Base-by-base conservation (phyloP, 2,113 vertebrate genomes). In the Uria aalge region DNA sequence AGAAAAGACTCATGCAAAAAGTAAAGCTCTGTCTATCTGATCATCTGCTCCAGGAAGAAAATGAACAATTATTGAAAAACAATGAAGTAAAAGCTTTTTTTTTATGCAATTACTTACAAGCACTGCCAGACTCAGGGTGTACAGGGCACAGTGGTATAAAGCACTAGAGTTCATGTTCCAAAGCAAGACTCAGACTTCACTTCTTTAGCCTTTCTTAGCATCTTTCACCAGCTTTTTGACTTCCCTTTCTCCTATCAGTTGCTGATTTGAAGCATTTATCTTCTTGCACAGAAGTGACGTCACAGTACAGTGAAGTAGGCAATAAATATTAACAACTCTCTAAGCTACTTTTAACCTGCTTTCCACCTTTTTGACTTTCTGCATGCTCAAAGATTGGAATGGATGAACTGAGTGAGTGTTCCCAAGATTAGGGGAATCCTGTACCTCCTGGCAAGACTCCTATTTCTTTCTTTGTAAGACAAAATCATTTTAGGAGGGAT, bases 41-140 rank as follows among this genome's bases (percentile, higher is more conserved):
- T 83, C 73, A 72, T 75, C 92, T 92, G 50, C n/a, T 91, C n/a
- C 13, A 21, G 85, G 19, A 32, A 76, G 69, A 75, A 80, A 87
- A 79, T 29, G 17, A 75, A 59, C 76, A 81, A 34, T 59, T 74
- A 64, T 18, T 64, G 36, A 53, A 87, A 89, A 90, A 67, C 69
- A 91, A 78, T 12, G 4, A 64, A 88, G 38, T 4, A 36, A 87
- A 93, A 59, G 6, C 1, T 45, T 32, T 75, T 32, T 72, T 41
- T 30, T 5, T 36, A 93, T 78, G 73, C 57, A 69, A 64, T 87
- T 97, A 98, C 97, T 97, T 95, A 98, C 97, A 86, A 96, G 67
- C 32, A 56, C 32, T 69, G 92, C 85, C 81, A 97, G 83, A 62
- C 27, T 68, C 79, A 97, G 57, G 38, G 52, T 72, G 57, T 78